Evolutionary conservation across 2,888 invertebrate species (phyloP), one percentile per base, ranked within the genome.

Genomic region (Athalia cordata): DNA sequence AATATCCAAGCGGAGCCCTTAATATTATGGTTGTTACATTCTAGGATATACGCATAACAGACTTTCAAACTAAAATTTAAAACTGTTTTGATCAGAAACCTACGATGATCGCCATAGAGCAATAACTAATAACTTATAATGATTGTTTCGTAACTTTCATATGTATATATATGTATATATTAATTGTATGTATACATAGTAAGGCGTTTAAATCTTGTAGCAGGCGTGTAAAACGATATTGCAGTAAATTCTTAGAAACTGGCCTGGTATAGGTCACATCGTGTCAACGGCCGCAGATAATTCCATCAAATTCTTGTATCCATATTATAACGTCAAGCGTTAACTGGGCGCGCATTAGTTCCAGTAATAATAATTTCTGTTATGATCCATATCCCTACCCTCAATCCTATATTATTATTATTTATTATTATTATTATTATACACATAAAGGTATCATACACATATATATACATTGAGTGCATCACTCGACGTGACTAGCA

Each of bases 211-310:
- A 29, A 29, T 29, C 29, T 29, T 2, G 29, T 29, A 29, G 70
- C 57, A 57, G 59, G 70, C 70, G 57, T 72, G 59, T 57, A 72
- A 72, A 72, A 59, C 59, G 57, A 59, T 72, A 57, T 72, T 72
- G 70, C 29, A 29, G 29, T 29, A 29, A 29, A 29, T 72, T 72
- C 70, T 72, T 45, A 59, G 70, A 72, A 72, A 29, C 29, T 29
- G 70, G 45, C 57, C 75, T 29, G 62, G 29, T 29, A 29, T 13
- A 75, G 75, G 62, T 75, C 75, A 75, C 62, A 43, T 47, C 62
- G 75, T 62, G 75, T 75, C 62, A 64, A 75, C 62, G 62, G 75
- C 55, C 75, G 75, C 29, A 64, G 62, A 75, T 75, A 75, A 75
- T 75, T 75, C 47, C 75, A 75, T 75, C 75, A 75, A 75, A 75